Base-by-base conservation (phyloP, 2,113 vertebrate species). In the Proterorhinus semilunaris region DNA sequence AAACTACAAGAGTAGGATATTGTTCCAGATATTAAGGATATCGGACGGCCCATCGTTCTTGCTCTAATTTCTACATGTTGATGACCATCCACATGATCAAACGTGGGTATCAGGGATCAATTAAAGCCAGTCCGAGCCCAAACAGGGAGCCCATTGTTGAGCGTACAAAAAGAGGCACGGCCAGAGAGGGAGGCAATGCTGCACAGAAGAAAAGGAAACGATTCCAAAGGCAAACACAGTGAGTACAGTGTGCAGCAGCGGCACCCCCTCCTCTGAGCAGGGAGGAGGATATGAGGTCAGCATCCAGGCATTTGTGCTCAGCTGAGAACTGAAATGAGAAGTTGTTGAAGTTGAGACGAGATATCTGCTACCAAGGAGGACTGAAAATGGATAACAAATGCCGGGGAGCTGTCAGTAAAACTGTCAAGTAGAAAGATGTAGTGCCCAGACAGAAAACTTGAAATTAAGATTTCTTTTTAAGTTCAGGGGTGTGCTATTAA, bases 221-320 rank as follows among this genome's bases (percentile, higher is more conserved):
- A 85, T 87, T 87, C 85, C 84, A 83, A 78, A 50, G 54, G 62
- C 74, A 83, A 55, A 90, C 88, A 88, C 86, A 87, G 81, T 72
- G 81, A 80, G 72, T 77, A 84, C 73, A 85, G 86, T 90, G 63
- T 82, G 54, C 48, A 75, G 65, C 76, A 65, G 59, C 36, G 49
- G 58, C 51, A 17, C 53, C 48, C 71, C 80, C 79, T 46, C 44
- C 53, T 62, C 64, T 51, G 63, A 69, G 58, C 76, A 70, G 74
- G 67, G 53, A 46, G 79, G 79, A 79, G 74, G 75, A 82, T 82
- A 86, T 90, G 80, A 87, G 51, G 86, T 86, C 80, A 88, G 76
- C 74, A 81, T 75, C 71, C 66, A 83, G 84, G 86, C 80, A 87
- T 86, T 81, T 79, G 63, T 72, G 72, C 71, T 87, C 69, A 86